These are phyloP conservation scores for Thalassophryne amazonica DNA, from an alignment of 2,797 vertebrate genomes.

Conservation along the genomic window DNA sequence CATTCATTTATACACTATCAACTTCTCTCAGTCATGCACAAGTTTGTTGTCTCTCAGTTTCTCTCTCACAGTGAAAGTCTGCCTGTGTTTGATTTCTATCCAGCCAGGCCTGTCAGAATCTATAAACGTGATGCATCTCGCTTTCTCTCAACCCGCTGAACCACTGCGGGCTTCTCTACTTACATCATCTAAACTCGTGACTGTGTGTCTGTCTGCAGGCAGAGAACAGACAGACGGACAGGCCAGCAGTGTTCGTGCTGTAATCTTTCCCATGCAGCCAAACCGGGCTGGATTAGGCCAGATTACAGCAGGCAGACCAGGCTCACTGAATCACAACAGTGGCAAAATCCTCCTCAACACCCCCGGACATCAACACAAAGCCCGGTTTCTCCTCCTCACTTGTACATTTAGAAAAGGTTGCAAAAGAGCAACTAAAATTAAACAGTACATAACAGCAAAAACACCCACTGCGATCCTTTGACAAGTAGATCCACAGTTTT, in stretches of 20 bases:
- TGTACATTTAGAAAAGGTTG: too few relatives aligned
- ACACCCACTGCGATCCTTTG: not conserved
- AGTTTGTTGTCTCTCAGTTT: not conserved
- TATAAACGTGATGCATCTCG: conserved; percentile 39
- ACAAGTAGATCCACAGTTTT: not conserved
- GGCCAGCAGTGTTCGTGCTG: conserved; percentile 20
- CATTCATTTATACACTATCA: not conserved
- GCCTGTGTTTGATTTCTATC: conserved; percentile 28
- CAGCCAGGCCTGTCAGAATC: conserved; percentile 46
- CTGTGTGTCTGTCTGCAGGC: conserved; percentile 11
- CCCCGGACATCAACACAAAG: conserved; percentile 16
- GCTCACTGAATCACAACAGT: conserved; percentile 28
- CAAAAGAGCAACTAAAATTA: not conserved
- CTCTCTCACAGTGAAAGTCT: not conserved
- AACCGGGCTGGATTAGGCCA: conserved; percentile 58
- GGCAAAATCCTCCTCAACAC: conserved; percentile 38
- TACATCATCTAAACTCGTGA: conserved; percentile 5
- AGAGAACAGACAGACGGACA: not conserved
- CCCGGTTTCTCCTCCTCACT: not conserved
- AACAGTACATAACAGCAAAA: not conserved
- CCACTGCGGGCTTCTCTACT: conserved; percentile 25
- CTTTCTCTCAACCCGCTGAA: conserved; percentile 8
- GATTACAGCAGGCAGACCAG: conserved; percentile 54
- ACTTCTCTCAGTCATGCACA: not conserved
- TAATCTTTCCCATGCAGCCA: conserved; percentile 58